Base-by-base conservation (phyloP, 1,140 invertebrate species). In the Sinella curviseta region DNA sequence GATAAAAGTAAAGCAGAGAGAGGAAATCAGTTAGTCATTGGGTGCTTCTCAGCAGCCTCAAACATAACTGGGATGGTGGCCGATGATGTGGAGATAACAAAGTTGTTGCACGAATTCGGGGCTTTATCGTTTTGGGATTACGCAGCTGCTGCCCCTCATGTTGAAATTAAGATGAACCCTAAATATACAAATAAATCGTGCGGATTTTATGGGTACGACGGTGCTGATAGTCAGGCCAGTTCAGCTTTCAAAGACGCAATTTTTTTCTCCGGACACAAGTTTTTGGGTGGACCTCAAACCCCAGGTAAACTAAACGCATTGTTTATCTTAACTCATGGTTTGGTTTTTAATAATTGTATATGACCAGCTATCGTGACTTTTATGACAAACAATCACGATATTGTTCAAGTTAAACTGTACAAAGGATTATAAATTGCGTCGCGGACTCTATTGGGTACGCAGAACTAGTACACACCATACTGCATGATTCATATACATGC, bases 81-180 rank as follows among this genome's bases (percentile, higher is more conserved):
- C 14, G 87, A 90, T 83, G 87, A 88, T 39, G 83, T 88, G 54
- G 48, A 80, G 28, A 84, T 90, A 2, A 88, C 88, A 0, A 78
- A 84, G 20, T 79, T 88, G n/a, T 83, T 90, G 1, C 90, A 90
- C 84, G 84, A 85, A 80, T 87, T 88, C 82, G 86, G 85, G 1
- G 89, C 87, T 14, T 83, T 89, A 0, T 85, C 86, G 4, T 88
- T 90, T 82, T 90, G 88, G 87, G 90, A 90, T 85, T 90, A 89
- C 84, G 89, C 90, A 28, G 87, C 88, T 14, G 74, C 74, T 4
- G 74, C 74, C 8, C 74, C 74, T 4, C 74, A 75, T 26, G 74
- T 75, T 26, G 14, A 36, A 36, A 75, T 75, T 14, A 3, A 14
- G 2, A 75, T 75, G 34, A 75, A 75, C 28, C 74, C 74, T 1